Evolutionary conservation across 2,888 invertebrate genomes (phyloP), one percentile per base, ranked within the genome.

Genomic region (Agrypnus murinus): DNA sequence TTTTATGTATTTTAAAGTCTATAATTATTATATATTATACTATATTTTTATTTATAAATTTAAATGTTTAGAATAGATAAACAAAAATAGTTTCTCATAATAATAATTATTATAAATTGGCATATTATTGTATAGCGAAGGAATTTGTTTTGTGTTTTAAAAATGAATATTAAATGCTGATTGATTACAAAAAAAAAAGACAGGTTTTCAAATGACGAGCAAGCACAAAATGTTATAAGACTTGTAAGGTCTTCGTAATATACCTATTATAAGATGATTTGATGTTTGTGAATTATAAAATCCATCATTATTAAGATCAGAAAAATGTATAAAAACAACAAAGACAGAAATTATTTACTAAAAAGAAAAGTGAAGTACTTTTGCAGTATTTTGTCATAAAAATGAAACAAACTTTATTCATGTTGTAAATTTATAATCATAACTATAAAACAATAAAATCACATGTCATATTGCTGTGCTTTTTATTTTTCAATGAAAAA

Each of bases 341-440:
- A 4, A 53, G 12, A 12, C 12, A 17, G 15, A 58, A 58, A 5
- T 36, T 58, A 40, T 40, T 38, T 38, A 58, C 9, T 25, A 55
- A 58, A 40, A 19, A 0, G 19, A 57, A 34, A 9, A n/a, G n/a
- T n/a, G n/a, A n/a, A n/a, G n/a, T n/a, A n/a, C n/a, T n/a, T 38
- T 40, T 25, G 15, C 58, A 40, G 58, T 58, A 58, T 40, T 58
- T 58, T 58, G 58, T 58, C 38, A 58, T 58, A 58, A 58, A 40
- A n/a, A n/a, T 15, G 34, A 55, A 55, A 55, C 36, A 36, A 46
- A 55, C 34, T 55, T 8, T 58, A 40, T 58, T n/a, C 40, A 58
- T 40, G 58, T 58, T 58, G 38, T 40, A 40, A 58, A 58, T 58
- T 58, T 58, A 58, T 40, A 58, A 58, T 58, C 58, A 38, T 58